These are phyloP conservation scores for Epistrophe grossulariae DNA, from an alignment of 2,888 invertebrate species.

Conservation along the genomic window DNA sequence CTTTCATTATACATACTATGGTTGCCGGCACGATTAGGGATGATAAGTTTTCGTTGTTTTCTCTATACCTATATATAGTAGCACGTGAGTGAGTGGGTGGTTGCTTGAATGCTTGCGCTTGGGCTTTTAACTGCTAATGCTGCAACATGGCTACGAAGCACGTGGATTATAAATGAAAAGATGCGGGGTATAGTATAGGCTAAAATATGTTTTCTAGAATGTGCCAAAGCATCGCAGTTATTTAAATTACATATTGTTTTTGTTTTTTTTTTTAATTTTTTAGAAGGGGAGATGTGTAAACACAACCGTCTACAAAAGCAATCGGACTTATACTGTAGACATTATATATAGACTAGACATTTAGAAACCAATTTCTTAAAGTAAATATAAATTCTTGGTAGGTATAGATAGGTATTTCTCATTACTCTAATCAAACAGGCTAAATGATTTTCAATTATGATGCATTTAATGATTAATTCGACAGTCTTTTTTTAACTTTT, in stretches of 20 bases:
- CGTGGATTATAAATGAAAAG: constrained; percentile 40
- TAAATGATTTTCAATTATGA: too few relatives aligned
- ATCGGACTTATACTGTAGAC: background rate
- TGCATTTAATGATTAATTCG: too few relatives aligned
- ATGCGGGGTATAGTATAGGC: background rate
- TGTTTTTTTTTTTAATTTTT: background rate
- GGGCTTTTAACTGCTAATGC: constrained; percentile 74
- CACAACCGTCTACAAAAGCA: background rate
- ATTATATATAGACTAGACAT: background rate
- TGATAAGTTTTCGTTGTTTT: constrained; percentile 62
- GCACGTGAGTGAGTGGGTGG: constrained; percentile 4
- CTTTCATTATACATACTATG: constrained; percentile 50
- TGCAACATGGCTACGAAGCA: constrained; percentile 61
- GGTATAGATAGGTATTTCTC: background rate
- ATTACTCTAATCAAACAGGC: too few relatives aligned
- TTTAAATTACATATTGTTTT: constrained; percentile 31
- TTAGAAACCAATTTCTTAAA: background rate
- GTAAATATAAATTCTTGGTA: background rate
- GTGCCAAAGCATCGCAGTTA: constrained; percentile 35
- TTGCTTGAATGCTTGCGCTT: constrained; percentile 8
- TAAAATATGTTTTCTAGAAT: constrained; percentile 31
- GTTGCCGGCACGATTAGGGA: constrained; percentile 64
- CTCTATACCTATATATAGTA: background rate
- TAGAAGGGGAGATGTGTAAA: background rate
- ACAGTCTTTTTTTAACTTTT: too few relatives aligned